Base-by-base conservation (phyloP, 2,888 invertebrate genomes). In the Sphecodes monilicornis region DNA sequence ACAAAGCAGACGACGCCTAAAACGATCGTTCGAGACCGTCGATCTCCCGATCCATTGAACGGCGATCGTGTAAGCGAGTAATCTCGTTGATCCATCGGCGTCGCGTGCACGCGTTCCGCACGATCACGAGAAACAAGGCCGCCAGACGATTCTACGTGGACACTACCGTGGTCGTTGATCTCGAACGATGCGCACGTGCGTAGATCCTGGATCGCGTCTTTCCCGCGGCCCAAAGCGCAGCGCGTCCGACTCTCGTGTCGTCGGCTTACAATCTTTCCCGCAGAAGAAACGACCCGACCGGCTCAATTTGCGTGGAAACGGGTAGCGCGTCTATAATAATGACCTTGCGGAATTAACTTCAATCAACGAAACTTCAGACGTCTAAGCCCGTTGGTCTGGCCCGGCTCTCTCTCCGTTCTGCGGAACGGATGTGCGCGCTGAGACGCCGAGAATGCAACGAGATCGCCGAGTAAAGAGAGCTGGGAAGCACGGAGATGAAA, bases 331-430 rank as follows among this genome's bases (percentile, higher is more conserved):
- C 64, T 77, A 85, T 86, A 82, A 88, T 76, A 81, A 86, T 91
- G 93, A 93, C 93, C 93, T 89, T 83, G 86, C 88, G 89, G 90
- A 64, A 92, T 93, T 93, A 91, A 93, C 93, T 91, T 88, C 91
- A 92, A 93, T 93, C 91, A 92, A 85, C 89, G 87, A 88, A 88
- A 90, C 90, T 86, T 88, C 88, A 88, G 89, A 83, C 87, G 86
- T 83, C 81, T 87, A 88, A 81, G 79, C 88, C 81, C 80, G 77
- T 82, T 85, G 66, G 74, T 75, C 72, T 78, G 71, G 76, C 29
- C 69, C 43, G 77, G 78, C 64, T 57, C 64, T 64, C 64, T 60
- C 60, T 50, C 50, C 10, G 50, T 18, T 29, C 75, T 69, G 82
- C 54, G 71, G 64, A 70, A 81, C 73, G 81, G 81, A 86, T 86